Conservation (phyloP, 2,113 vertebrate genomes). For the Neodontobutis hainanensis region DNA sequence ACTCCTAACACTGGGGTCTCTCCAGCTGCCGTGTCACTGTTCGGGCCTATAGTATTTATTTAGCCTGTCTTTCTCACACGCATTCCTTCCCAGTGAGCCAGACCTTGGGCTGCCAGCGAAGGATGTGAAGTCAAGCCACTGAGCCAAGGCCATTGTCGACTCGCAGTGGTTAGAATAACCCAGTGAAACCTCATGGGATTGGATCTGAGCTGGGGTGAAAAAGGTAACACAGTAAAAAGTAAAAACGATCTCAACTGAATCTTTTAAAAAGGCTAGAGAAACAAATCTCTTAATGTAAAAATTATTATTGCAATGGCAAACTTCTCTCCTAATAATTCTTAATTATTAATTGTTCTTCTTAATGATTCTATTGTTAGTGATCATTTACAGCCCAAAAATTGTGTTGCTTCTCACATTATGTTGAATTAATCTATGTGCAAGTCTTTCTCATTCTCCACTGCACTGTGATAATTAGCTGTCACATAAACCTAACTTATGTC, state of each 20-base stretch:
- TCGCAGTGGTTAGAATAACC: slow-evolving; percentile 69
- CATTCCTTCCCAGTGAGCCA: slow-evolving; percentile 93
- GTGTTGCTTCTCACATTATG: too few species aligned
- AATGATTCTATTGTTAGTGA: neutral
- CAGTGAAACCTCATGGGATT: slow-evolving; percentile 64
- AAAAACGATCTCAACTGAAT: neutral
- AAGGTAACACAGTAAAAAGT: slow-evolving; percentile 38
- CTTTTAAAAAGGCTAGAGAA: neutral
- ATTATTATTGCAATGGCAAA: neutral
- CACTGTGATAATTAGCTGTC: slow-evolving; percentile 1
- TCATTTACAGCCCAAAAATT: neutral
- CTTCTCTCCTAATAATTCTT: neutral
- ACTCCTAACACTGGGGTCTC: slow-evolving; percentile 30
- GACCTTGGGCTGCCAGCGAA: slow-evolving; percentile 80
- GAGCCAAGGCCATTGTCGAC: slow-evolving; percentile 80
- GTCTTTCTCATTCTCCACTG: neutral
- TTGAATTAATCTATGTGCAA: neutral
- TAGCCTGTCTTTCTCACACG: slow-evolving; percentile 88
- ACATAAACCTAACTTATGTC: neutral
- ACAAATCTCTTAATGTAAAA: neutral
- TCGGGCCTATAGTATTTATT: slow-evolving; percentile 83
- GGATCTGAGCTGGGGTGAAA: slow-evolving; percentile 17
- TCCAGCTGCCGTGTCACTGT: slow-evolving; percentile 79
- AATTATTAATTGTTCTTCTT: neutral
- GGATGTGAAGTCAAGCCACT: slow-evolving; percentile 79